Conservation (phyloP, 1,140 invertebrate genomes). For the Penaeus chinensis region DNA sequence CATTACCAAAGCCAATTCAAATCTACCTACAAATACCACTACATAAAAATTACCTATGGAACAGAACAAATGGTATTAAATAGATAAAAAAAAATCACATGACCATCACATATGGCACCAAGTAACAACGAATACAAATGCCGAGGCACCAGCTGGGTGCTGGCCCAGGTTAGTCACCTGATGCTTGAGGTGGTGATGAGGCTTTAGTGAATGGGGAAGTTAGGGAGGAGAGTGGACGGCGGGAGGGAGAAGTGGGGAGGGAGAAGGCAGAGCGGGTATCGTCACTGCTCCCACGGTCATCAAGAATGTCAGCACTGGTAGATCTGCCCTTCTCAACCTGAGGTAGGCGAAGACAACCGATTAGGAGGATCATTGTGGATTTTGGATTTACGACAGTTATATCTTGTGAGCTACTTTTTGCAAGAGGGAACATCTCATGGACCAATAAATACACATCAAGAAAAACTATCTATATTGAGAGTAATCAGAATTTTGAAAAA, state of each 20-base stretch:
- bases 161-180: slow-evolving; percentile 46
- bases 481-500: no score
- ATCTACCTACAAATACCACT: no score
- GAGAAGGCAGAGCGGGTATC: slow-evolving; percentile 46
- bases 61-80: not conserved
- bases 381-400: no score
- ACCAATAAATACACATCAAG: no score
- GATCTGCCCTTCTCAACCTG: slow-evolving; percentile 38
- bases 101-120: not conserved
- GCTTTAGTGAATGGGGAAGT: slow-evolving; percentile 46
- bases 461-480: no score
- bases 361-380: no score
- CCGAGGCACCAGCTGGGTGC: not conserved
- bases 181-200: slow-evolving; percentile 57
- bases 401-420: no score
- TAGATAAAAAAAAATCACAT: slow-evolving; percentile 11
- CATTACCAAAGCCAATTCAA: no score
- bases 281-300: slow-evolving; percentile 3
- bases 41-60: not conserved
- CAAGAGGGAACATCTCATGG: no score
- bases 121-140: slow-evolving; percentile 4
- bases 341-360: no score
- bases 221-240: slow-evolving; percentile 64
- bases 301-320: slow-evolving; percentile 38
- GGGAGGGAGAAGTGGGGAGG: slow-evolving; percentile 54